These are phyloP conservation scores for Sminthopsis crassicaudata DNA, from an alignment of 2,113 vertebrate genomes.

Conservation along the genomic window DNA sequence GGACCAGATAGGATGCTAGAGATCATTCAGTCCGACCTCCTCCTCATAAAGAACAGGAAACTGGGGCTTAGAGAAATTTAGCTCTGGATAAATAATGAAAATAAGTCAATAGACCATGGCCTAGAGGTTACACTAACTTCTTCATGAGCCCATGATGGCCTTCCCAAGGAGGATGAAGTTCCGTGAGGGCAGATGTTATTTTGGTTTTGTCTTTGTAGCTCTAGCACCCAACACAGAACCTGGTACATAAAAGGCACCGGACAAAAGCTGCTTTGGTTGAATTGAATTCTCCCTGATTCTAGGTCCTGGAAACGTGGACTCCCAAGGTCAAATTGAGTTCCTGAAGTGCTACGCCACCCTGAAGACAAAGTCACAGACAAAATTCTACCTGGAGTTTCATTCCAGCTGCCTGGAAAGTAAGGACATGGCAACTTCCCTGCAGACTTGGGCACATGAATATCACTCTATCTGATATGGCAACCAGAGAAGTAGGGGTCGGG, in stretches of 20 bases:
- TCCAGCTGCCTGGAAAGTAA: conserved; percentile 97
- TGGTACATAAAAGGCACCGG: background rate
- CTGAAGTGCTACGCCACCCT: conserved; percentile 91
- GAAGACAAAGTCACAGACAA: conserved; percentile 96
- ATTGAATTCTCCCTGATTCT: conserved; percentile 37
- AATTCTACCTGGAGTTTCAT: conserved; percentile 97
- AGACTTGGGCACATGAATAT: accelerated
- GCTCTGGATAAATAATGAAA: too few relatives aligned
- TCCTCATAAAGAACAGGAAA: background rate
- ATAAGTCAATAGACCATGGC: background rate
- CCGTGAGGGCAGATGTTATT: background rate
- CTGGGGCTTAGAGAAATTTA: background rate
- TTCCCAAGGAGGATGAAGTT: background rate
- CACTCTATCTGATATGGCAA: background rate
- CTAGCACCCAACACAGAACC: background rate
- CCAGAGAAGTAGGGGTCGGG: background rate
- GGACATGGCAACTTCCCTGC: background rate
- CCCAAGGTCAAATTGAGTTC: conserved; percentile 93
- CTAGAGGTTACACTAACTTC: background rate
- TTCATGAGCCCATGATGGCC: background rate
- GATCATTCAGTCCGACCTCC: background rate
- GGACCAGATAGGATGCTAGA: background rate
- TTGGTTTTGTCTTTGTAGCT: background rate
- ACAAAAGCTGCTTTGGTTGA: background rate
- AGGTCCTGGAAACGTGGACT: conserved; percentile 89